Base-by-base conservation (phyloP, 2,797 vertebrate species). In the Pogonophryne albipinna region DNA sequence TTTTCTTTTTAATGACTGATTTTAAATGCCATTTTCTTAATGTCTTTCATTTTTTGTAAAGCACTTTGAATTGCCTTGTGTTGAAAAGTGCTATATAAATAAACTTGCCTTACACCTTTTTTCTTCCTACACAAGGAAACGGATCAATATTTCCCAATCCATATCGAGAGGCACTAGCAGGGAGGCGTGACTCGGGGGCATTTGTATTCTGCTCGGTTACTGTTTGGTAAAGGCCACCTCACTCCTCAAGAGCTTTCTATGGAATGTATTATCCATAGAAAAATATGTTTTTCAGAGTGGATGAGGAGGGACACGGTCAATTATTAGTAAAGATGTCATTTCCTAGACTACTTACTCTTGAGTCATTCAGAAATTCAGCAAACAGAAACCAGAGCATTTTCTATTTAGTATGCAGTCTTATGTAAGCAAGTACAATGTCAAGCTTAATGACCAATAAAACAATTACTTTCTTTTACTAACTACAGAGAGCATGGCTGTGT, bases 151-250 rank as follows among this genome's bases (percentile, higher is more conserved):
- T 53, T n/a, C 44, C 17, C 73, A 23, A 72, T 81, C 51, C 61
- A 53, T 78, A 84, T 68, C 4, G 31, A 75, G 68, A 73, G 60
- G 38, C 57, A 57, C 59, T 38, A 69, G 49, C 50, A 38, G 19
- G 38, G 72, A 57, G 69, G 50, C 71, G 58, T 10, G 34, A 80
- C 80, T 62, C 38, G 38, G 56, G 53, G 60, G 64, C 51, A 84
- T 90, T 84, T 83, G 71, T 79, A 89, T 87, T 89, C 79, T 76
- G 67, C 65, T 82, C 31, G n/a, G 51, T 38, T 52, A 50, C 62
- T 23, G 66, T 65, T 67, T 57, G 65, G 52, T 66, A 86, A 85
- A 91, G 78, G 77, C 69, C 78, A 83, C 27, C 13, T 80, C 55
- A 75, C 27, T 49, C 62, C 69, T 76, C 66, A 12, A 58, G 67